Conservation (phyloP, 1,140 invertebrate genomes). For the Euwallacea fornicatus region DNA sequence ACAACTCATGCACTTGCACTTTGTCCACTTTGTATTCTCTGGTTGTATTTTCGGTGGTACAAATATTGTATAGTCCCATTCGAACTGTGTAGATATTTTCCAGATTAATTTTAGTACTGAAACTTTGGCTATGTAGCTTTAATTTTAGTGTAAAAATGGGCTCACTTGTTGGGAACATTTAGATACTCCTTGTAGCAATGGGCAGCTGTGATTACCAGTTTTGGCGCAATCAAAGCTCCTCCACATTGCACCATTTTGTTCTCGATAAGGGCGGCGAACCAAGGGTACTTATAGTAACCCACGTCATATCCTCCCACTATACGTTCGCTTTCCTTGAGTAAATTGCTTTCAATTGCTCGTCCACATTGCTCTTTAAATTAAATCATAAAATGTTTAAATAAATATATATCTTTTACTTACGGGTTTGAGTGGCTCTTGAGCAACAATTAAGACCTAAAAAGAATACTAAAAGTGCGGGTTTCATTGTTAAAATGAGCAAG, state of each 20-base stretch:
- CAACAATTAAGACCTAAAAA: too few species aligned
- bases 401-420: too few species aligned
- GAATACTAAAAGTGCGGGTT: too few species aligned
- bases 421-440: too few species aligned
- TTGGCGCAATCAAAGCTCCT: conserved; percentile 44
- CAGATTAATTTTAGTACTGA: conserved; percentile 33
- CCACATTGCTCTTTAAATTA: too few species aligned
- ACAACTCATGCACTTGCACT: conserved; percentile 47
- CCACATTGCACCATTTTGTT: conserved; percentile 44
- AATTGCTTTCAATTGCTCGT: too few species aligned
- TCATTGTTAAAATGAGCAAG: too few species aligned
- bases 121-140: not conserved
- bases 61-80: conserved; percentile 48
- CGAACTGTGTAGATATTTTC: conserved; percentile 44
- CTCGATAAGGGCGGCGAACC: conserved; percentile 46
- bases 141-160: not conserved
- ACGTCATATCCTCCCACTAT: conserved; percentile 50
- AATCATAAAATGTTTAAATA: too few species aligned
- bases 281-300: conserved; percentile 50
- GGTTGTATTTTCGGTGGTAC: conserved; percentile 41
- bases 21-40: conserved; percentile 41
- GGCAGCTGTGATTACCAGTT: conserved; percentile 46
- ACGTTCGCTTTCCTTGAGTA: conserved; percentile 28
- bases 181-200: conserved; percentile 49
- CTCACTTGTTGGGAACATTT: not conserved